These are phyloP conservation scores for Eptesicus fuscus DNA, from an alignment of 2,113 vertebrate species.

Conservation along the genomic window DNA sequence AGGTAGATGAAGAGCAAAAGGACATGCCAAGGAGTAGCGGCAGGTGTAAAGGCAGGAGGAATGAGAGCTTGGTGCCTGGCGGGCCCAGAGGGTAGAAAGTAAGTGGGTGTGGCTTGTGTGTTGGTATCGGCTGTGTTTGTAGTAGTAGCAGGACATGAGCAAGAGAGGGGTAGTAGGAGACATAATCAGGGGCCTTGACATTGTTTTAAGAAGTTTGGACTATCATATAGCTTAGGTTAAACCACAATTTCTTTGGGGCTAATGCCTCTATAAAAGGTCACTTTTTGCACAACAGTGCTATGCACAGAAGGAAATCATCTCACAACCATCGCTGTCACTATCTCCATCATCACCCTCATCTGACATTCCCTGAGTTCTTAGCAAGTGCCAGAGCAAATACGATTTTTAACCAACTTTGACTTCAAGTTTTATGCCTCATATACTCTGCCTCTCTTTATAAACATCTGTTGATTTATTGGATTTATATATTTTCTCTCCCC, in stretches of 20 bases:
- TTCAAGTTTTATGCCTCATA: neutral
- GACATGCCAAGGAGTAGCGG: neutral
- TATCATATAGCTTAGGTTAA: neutral
- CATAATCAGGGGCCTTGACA: neutral
- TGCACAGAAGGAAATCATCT: neutral
- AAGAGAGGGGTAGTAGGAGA: neutral
- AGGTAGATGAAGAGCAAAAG: neutral
- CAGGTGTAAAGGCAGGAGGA: neutral
- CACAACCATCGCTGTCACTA: neutral
- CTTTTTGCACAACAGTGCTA: neutral
- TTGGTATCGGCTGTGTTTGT: neutral
- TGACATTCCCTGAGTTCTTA: neutral
- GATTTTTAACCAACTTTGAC: neutral
- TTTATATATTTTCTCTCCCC: neutral
- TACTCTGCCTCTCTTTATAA: neutral
- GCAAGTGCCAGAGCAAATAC: neutral
- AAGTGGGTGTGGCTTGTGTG: neutral
- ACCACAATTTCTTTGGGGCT: neutral
- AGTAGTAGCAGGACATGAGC: neutral
- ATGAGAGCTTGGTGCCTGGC: neutral
- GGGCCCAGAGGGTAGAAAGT: neutral
- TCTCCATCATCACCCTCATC: neutral
- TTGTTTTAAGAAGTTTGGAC: neutral
- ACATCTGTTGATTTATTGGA: neutral
- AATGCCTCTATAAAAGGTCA: neutral